Base-by-base conservation (phyloP, 1,140 invertebrate species). In the Zelostemma sp. region DNA sequence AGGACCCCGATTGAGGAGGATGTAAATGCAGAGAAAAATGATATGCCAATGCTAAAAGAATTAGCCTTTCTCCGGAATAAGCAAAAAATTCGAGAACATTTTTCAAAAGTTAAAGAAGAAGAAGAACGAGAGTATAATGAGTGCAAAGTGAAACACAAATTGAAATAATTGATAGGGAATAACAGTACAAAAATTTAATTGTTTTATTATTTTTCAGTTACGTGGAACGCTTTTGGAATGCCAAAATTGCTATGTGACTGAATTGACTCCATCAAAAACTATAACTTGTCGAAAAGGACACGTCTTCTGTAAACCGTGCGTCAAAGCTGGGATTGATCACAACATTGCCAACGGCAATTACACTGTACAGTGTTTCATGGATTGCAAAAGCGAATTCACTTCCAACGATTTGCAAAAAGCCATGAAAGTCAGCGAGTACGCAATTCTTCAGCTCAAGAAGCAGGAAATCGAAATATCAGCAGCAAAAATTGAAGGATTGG, bases 401-500 rank as follows among this genome's bases (percentile, higher is more conserved):
- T 61, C 85, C 11, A 62, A 73, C 46, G 80, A 73, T 3, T 73
- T 88, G 28, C 85, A 56, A 25, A 56, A 56, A 25, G 74, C 85
- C 9, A 72, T 88, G 18, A 78, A 78, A 17, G 74, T 81, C 21
- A 78, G 81, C 33, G 58, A 87, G 14, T 88, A 88, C 65, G 86
- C 82, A 1, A 83, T 73, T 55, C 67, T 88, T 15, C 72, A 86
- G 6, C 72, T 80, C 14, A 79, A 82, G 31, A 79, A 87, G 54
- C 86, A 88, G 65, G 71, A 85, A 28, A 86, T 88, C 64, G 88
- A 90, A 78, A 80, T 90, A 1, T 80, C 83, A 68, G 80, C 83
- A 18, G 88, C 88, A 0, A 83, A 81, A 16, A 87, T 89, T 50
- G 82, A 86, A 33, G 88, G 86, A 62, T 77, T 90, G 18, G 88